These are phyloP conservation scores for Halcyon badia DNA, from an alignment of 2,797 vertebrate species.

Conservation along the genomic window DNA sequence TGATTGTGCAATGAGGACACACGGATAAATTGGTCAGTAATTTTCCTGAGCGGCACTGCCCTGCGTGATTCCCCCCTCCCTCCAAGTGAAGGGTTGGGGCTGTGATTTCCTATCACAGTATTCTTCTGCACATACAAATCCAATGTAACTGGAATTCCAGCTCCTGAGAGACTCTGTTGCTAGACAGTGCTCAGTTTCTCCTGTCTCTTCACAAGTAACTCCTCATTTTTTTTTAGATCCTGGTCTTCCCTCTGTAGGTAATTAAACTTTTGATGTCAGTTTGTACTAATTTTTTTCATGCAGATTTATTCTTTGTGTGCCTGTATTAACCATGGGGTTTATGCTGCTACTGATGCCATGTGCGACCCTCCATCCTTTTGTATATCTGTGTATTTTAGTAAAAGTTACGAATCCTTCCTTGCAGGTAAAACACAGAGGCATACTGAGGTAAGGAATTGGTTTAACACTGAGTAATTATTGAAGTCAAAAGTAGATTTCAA, in stretches of 20 bases:
- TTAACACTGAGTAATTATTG: not conserved
- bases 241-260: not conserved
- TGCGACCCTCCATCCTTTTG: not conserved
- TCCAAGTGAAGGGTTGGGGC: not conserved
- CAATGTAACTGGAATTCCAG: not conserved
- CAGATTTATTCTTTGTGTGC: not conserved
- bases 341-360: not conserved
- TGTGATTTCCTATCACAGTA: not conserved
- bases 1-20: not conserved
- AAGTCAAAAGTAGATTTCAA: not conserved
- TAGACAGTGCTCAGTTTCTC: not conserved
- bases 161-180: not conserved
- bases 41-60: not conserved
- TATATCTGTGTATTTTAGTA: not conserved
- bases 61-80: not conserved
- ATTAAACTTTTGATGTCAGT: not conserved
- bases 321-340: not conserved
- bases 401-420: not conserved
- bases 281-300: not conserved
- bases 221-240: not conserved
- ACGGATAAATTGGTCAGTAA: not conserved
- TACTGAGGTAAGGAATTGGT: not conserved
- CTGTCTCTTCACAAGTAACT: not conserved
- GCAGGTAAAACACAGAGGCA: not conserved
- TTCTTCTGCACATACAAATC: not conserved